Conservation (phyloP, 2,797 vertebrate species). For the Periparus ater region DNA sequence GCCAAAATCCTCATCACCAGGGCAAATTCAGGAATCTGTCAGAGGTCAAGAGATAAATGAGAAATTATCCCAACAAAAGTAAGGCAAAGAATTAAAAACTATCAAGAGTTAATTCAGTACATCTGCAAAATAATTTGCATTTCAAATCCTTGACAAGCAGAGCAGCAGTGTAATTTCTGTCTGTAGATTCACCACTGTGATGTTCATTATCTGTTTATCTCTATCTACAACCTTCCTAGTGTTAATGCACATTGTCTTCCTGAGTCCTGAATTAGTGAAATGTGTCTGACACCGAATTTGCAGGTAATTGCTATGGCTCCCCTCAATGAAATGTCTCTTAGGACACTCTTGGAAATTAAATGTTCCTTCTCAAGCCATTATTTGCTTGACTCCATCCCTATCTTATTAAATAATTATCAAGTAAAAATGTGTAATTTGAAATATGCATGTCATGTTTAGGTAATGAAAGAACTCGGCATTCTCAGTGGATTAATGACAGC, state of each 20-base stretch:
- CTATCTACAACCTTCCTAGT: background rate
- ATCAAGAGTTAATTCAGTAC: background rate
- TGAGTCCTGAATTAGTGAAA: conserved; percentile 40
- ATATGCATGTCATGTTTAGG: background rate
- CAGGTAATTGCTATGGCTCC: conserved; percentile 57
- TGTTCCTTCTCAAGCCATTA: conserved; percentile 38
- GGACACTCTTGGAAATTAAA: conserved; percentile 62
- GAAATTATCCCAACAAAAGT: background rate
- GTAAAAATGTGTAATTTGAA: conserved; percentile 41
- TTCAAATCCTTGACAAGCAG: conserved; percentile 12
- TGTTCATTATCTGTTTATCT: conserved; percentile 56
- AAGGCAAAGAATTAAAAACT: background rate
- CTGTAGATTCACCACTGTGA: conserved; percentile 32
- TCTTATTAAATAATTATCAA: conserved; percentile 65
- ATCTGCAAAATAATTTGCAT: conserved; percentile 33
- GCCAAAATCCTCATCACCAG: background rate
- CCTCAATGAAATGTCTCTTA: conserved; percentile 45
- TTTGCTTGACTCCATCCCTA: conserved; percentile 46
- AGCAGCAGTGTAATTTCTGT: conserved; percentile 25
- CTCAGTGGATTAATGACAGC: background rate
- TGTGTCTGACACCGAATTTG: conserved; percentile 50
- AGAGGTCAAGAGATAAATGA: background rate
- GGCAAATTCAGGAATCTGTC: background rate
- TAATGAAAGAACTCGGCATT: background rate
- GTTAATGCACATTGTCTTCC: conserved; percentile 8